phyloP scores from a whole-genome alignment of 1,140 invertebrate species.

The Brachionus rotundiformis region DNA sequence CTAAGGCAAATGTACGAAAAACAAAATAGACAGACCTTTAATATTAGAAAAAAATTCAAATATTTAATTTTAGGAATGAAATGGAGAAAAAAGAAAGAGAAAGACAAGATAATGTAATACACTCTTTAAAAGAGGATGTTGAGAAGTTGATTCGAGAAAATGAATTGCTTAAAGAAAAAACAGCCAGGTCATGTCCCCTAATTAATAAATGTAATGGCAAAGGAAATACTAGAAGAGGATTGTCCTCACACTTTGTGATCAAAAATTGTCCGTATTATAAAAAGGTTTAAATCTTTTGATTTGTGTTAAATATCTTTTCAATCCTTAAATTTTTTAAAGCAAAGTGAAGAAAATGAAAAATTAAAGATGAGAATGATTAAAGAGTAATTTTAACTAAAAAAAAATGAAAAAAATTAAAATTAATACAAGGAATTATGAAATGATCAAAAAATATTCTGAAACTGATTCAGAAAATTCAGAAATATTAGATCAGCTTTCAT shows the following conservation, averaged over 20 bases:
- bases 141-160: not conserved
- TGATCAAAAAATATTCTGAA: slow-evolving; percentile 10
- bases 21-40: too few species aligned
- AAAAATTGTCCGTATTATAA: not conserved
- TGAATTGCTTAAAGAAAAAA: not conserved
- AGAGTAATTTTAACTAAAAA: not conserved
- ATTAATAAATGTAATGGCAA: not conserved
- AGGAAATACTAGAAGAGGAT: not conserved
- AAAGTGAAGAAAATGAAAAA: not conserved
- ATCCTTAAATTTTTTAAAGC: not conserved
- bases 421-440: not conserved
- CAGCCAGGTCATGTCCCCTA: not conserved
- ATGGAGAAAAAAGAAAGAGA: too few species aligned
- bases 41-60: too few species aligned
- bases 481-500: slow-evolving; percentile 9
- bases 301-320: not conserved
- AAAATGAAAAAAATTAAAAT: not conserved
- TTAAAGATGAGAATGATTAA: not conserved
- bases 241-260: slow-evolving; percentile 1
- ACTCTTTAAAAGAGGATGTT: too few species aligned
- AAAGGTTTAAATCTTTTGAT: slow-evolving; percentile 1
- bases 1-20: too few species aligned
- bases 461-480: slow-evolving; percentile 2
- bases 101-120: too few species aligned
- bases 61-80: too few species aligned